phyloP scores from a whole-genome alignment of 2,797 vertebrate species.

The Manis javanica region DNA sequence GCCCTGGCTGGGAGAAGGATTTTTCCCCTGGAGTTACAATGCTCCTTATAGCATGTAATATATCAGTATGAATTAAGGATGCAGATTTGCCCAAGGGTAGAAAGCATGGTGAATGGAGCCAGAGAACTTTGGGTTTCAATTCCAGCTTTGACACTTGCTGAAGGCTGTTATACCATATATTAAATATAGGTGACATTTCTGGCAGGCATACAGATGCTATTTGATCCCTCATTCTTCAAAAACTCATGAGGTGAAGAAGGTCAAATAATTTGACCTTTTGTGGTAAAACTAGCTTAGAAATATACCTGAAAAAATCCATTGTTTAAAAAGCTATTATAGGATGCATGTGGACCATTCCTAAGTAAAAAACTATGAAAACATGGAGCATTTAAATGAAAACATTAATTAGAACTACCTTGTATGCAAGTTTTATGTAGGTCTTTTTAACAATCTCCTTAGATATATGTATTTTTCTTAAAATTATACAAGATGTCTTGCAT shows the following conservation, averaged over 20 bases:
- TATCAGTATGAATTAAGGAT: constrained; percentile 1
- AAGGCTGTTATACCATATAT: not conserved
- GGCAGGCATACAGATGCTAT: constrained; percentile 72
- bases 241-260: constrained; percentile 75
- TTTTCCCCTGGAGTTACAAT: no score
- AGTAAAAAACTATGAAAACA: constrained; percentile 71
- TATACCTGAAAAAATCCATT: constrained; percentile 75
- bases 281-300: constrained; percentile 80
- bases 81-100: not conserved
- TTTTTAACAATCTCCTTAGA: constrained; percentile 6
- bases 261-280: constrained; percentile 75
- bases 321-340: constrained; percentile 63
- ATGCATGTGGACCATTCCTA: constrained; percentile 67
- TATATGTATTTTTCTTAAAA: rapidly evolving
- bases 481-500: not conserved
- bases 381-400: constrained; percentile 53
- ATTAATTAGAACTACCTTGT: constrained; percentile 8
- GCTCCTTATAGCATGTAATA: not conserved
- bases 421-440: not conserved
- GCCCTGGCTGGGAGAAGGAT: no score
- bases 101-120: not conserved
- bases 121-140: not conserved
- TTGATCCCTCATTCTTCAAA: constrained; percentile 78
- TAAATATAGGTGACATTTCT: constrained; percentile 76
- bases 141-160: constrained; percentile 32